phyloP scores from a whole-genome alignment of 2,113 vertebrate species.

The Ia io region DNA sequence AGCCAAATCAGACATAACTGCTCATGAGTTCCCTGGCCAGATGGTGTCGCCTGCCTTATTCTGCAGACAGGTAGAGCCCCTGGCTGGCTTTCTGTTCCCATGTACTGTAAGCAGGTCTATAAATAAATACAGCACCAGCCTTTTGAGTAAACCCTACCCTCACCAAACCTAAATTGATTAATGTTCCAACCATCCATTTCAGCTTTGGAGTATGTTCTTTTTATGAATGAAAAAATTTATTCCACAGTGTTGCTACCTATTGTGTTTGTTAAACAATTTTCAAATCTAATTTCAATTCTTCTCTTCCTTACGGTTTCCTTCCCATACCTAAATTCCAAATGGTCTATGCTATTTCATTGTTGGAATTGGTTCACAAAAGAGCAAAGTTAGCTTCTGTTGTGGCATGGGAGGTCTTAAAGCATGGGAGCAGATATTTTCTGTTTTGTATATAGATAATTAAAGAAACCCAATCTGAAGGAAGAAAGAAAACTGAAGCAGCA shows the following conservation, averaged over 20 bases:
- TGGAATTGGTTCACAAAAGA: background rate
- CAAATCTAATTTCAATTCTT: constrained; percentile 8
- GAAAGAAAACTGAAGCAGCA: background rate
- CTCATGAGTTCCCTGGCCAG: background rate
- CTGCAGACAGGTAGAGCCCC: background rate
- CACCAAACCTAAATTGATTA: constrained; percentile 54
- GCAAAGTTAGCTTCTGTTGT: background rate
- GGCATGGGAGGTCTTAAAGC: background rate
- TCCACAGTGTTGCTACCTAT: constrained; percentile 49
- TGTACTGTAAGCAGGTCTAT: background rate
- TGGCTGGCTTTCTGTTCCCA: background rate
- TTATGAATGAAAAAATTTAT: constrained; percentile 22
- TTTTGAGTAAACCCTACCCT: background rate
- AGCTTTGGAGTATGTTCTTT: constrained; percentile 30
- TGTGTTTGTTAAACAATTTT: background rate
- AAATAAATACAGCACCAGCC: background rate
- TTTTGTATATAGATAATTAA: background rate
- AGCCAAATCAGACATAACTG: background rate
- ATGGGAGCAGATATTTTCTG: background rate
- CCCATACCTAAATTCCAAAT: background rate
- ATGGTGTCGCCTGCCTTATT: background rate
- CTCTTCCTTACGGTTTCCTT: background rate
- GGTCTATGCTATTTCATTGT: constrained; percentile 20
- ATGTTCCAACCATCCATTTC: background rate
- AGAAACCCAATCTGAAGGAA: background rate